A percentile compares a stretch with the other conserved stretches of the same genome.
Conservation (phyloP, 2,113 vertebrate species). For the Thermophis baileyi region DNA sequence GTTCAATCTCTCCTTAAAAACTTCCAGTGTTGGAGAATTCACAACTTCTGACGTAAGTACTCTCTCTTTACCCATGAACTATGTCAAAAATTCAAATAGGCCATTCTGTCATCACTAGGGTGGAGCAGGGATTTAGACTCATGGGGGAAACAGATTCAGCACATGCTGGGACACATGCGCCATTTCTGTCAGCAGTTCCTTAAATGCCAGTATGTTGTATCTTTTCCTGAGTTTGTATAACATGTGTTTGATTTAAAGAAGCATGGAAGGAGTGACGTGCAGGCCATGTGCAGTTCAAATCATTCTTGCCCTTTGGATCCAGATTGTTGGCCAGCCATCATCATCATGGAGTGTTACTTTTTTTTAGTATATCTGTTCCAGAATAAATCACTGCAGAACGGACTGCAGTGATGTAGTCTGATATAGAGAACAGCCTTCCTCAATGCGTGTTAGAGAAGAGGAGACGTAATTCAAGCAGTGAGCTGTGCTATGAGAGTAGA, state of each 20-base stretch:
- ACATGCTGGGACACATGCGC: neutral
- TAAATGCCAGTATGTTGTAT: neutral
- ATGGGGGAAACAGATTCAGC: neutral
- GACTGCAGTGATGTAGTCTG: neutral
- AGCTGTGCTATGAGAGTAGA: neutral
- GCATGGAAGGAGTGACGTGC: neutral
- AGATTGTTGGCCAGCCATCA: neutral
- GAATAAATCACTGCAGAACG: neutral
- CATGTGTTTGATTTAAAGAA: neutral
- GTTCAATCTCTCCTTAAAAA: too few species aligned
- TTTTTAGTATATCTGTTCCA: neutral
- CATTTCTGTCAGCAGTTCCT: neutral
- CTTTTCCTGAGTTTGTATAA: neutral
- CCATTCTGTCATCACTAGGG: neutral
- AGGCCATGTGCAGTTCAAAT: neutral
- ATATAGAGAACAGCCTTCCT: neutral
- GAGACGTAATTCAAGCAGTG: neutral
- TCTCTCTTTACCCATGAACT: neutral
- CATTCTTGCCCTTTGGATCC: neutral
- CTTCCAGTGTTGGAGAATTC: too few species aligned
- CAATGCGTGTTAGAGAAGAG: neutral
- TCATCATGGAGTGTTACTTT: neutral
- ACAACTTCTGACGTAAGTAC: too few species aligned
- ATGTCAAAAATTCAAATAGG: neutral
- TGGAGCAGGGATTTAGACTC: neutral